These are phyloP conservation scores for Cylas formicarius DNA, from an alignment of 1,140 invertebrate species.

Conservation along the genomic window DNA sequence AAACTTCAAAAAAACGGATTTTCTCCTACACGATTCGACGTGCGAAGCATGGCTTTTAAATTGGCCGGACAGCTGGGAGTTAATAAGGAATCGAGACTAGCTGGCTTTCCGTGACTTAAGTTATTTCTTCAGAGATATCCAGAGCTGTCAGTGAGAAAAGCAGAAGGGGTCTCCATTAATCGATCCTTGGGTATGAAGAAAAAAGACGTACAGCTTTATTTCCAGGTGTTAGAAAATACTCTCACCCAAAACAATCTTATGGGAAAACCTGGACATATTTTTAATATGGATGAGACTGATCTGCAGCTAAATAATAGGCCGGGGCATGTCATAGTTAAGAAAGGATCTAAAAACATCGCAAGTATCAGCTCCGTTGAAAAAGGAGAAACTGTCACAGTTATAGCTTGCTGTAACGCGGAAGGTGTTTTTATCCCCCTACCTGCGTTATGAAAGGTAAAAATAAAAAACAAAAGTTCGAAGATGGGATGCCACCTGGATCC, in stretches of 20 bases:
- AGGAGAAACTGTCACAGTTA: slow-evolving; percentile 36
- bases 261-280: slow-evolving; percentile 25
- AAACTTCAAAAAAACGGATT: slow-evolving; percentile 18
- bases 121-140: slow-evolving; percentile 38
- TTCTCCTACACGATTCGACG: slow-evolving; percentile 12
- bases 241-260: slow-evolving; percentile 25
- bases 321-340: slow-evolving; percentile 13
- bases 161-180: slow-evolving; percentile 41
- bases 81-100: slow-evolving; percentile 21
- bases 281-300: slow-evolving; percentile 30
- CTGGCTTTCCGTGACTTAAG: slow-evolving; percentile 26
- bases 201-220: no score
- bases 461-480: slow-evolving; percentile 37
- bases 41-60: slow-evolving; percentile 12
- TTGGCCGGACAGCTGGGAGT: slow-evolving; percentile 13
- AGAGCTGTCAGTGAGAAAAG: slow-evolving; percentile 32
- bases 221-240: no score
- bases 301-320: slow-evolving; percentile 21
- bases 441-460: slow-evolving; percentile 37
- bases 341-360: slow-evolving; percentile 13
- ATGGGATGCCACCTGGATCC: slow-evolving; percentile 31
- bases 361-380: slow-evolving; percentile 15
- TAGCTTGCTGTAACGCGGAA: slow-evolving; percentile 35
- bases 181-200: no score
- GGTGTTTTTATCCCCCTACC: slow-evolving; percentile 33